A percentile compares a stretch with the other conserved stretches of the same genome.
Conservation (phyloP, 1,140 invertebrate species). For the Calycopis cecrops region DNA sequence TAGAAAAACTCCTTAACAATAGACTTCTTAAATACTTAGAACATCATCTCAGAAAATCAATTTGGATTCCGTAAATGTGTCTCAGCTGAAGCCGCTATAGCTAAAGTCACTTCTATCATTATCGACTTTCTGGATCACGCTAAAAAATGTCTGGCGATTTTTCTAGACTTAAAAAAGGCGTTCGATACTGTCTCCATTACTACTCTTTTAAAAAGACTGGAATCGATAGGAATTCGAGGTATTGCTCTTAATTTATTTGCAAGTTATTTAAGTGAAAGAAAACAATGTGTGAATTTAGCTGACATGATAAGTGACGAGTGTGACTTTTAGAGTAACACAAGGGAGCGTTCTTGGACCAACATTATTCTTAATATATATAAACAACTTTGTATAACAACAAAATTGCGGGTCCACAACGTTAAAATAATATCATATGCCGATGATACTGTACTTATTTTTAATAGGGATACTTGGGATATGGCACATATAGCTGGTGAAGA, state of each 20-base stretch:
- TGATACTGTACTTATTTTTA: constrained; percentile 1
- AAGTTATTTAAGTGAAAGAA: constrained; percentile 5
- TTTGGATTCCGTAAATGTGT: too few species aligned
- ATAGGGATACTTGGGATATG: neutral
- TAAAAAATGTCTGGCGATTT: neutral
- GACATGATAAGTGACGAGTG: constrained; percentile 1
- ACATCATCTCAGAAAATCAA: too few species aligned
- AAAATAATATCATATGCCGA: constrained; percentile 5
- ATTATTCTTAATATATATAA: constrained; percentile 1
- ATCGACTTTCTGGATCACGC: neutral
- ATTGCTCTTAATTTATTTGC: constrained; percentile 2
- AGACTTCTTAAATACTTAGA: too few species aligned
- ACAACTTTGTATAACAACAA: neutral
- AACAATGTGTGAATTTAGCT: neutral
- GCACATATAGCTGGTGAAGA: neutral
- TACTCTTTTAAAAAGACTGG: constrained; percentile 2
- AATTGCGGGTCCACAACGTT: neutral
- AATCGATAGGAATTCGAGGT: constrained; percentile 1
- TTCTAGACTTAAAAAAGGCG: neutral
- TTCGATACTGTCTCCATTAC: constrained; percentile 2
- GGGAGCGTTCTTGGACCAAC: constrained; percentile 6
- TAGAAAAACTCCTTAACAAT: neutral
- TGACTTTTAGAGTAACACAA: constrained; percentile 8
- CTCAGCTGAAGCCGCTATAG: too few species aligned
- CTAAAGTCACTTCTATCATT: neutral